Base-by-base conservation (phyloP, 2,888 invertebrate species). In the Cylindroiulus punctatus region DNA sequence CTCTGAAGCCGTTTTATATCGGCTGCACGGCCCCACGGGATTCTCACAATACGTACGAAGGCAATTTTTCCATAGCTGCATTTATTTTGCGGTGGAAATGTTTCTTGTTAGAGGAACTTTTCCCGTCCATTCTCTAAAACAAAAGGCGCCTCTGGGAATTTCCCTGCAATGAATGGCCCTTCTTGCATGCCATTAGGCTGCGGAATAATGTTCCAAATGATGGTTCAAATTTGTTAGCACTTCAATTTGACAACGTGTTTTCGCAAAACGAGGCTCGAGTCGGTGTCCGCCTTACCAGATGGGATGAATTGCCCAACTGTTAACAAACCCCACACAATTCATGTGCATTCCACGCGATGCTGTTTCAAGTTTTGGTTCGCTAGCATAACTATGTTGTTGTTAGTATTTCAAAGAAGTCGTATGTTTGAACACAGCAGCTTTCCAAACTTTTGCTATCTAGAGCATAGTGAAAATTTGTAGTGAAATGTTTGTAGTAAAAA, bases 51-150 rank as follows among this genome's bases (percentile, higher is more conserved):
- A 65, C 65, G 26, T 26, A 26, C 10, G 8, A 26, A 65, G 65
- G 22, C 65, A 65, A 65, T 65, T 65, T 65, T 65, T 65, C 65
- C 65, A 65, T 65, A 65, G 65, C 65, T 65, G 65, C 65, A 65
- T 65, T 65, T 65, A 65, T 65, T 65, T 65, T 65, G 65, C 12
- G 65, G 65, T 65, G 65, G 65, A 26, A 65, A 65, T 65, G 65
- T 65, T 65, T 65, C 65, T 65, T 65, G 65, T 65, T 65, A 26
- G 26, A 65, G 26, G 65, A 65, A 26, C 65, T 26, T 65, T 65
- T 26, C 65, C 65, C 65, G 65, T 65, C 65, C 65, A 65, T 65
- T 65, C 65, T 22, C 65, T 65, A 65, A 57, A 57, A 57, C 52
- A 65, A 65, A 65, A 65, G 65, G 65, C 26, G 26, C 65, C 65